Evolutionary conservation across 2,888 invertebrate species (phyloP).

Genomic region (Melinaea menophilus): DNA sequence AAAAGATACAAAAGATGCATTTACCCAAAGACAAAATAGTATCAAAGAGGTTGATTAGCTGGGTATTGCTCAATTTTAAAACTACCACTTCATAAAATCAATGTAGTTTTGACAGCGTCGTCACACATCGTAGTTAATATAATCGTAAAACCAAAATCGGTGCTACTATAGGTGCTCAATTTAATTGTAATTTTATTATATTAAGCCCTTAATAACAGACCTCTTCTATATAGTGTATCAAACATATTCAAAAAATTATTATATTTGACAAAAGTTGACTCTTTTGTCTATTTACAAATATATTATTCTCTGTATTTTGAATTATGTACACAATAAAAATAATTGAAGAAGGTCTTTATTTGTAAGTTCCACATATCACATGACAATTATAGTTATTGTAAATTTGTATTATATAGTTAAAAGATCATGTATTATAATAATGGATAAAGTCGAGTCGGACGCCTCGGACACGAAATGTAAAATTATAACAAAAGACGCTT

Average conservation of each 20-base stretch:
- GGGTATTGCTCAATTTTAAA: too few relatives aligned
- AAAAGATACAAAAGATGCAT: too few relatives aligned
- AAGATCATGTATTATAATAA: slow-evolving; percentile 55
- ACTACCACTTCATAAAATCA: too few relatives aligned
- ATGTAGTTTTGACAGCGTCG: too few relatives aligned
- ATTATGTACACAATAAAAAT: background rate
- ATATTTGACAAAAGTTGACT: too few relatives aligned
- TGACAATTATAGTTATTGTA: slow-evolving; percentile 59
- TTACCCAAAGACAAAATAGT: too few relatives aligned
- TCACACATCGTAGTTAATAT: too few relatives aligned
- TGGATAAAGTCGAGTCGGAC: slow-evolving; percentile 51
- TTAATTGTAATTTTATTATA: slow-evolving; percentile 21
- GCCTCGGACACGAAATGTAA: slow-evolving; percentile 55
- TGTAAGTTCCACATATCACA: slow-evolving; percentile 63
- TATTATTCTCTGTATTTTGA: too few relatives aligned
- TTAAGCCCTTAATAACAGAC: slow-evolving; percentile 14
- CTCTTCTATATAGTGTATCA: background rate
- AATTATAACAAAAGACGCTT: slow-evolving; percentile 45
- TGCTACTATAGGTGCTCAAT: slow-evolving; percentile 63
- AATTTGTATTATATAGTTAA: slow-evolving; percentile 73
- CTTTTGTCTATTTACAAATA: too few relatives aligned
- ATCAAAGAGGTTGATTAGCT: too few relatives aligned
- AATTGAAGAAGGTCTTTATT: slow-evolving; percentile 21
- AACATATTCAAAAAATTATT: too few relatives aligned
- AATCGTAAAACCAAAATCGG: slow-evolving; percentile 40